Evolutionary conservation across 2,888 invertebrate species (phyloP), one percentile per base, ranked within the genome.

Genomic region (Napeogenes sylphis): DNA sequence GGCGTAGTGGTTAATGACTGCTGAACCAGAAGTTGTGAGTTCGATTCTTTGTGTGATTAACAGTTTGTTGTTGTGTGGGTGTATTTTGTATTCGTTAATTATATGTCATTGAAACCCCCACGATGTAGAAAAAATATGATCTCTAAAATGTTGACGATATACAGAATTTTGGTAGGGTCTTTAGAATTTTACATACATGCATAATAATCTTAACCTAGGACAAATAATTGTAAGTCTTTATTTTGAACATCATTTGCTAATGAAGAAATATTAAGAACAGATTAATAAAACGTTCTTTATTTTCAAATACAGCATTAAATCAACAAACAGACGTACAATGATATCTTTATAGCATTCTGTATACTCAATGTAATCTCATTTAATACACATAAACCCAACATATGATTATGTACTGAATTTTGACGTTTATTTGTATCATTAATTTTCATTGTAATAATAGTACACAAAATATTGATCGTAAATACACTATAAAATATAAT

Each of bases 321-420:
- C 5, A n/a, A 30, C 8, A 51, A 51, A 30, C n/a, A 51, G 3
- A 51, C 30, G 30, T 10, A 51, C 30, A 30, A 30, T 51, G 30
- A 21, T 51, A 51, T 51, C 10, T 51, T 51, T 30, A 51, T 51
- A 51, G 2, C 51, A 30, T 12, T 8, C 21, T 21, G 21, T 21
- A 10, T 5, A 13, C 30, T 51, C 51, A 30, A 51, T 12, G n/a
- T 51, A 51, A 51, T 51, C 51, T 21, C 30, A 51, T n/a, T 51
- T 51, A 51, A 51, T 51, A 51, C 30, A 6, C 8, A 8, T 47
- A 47, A 47, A 55, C 33, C 10, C 12, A 35, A 55, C 55, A 55
- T 12, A 21, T 33, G 55, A 55, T 55, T 12, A 13, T 35, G n/a
- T 8, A 55, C 55, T 55, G 33, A 38, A 55, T 38, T 55, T 55